phyloP scores from a whole-genome alignment of 2,797 vertebrate species.

The Gouania willdenowi region DNA sequence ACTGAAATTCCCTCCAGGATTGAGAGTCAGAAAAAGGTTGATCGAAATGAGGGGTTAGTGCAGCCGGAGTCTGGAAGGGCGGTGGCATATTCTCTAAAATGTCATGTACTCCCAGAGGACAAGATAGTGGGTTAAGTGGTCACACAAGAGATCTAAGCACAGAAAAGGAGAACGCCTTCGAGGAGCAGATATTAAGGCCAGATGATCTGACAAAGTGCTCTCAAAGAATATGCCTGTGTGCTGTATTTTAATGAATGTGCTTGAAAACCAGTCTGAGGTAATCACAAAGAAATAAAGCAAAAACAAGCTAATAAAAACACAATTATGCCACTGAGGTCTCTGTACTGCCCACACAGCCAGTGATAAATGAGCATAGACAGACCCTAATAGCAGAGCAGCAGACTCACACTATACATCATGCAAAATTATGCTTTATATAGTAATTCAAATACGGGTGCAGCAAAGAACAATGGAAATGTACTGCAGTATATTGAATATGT shows the following conservation, averaged over 20 bases:
- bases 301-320: no score
- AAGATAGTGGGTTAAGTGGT: conserved; percentile 27
- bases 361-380: not conserved
- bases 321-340: no score
- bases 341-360: not conserved
- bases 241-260: no score
- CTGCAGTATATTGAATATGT: no score
- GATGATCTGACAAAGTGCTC: not conserved
- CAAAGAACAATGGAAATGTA: no score
- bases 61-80: conserved; percentile 4
- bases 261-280: no score
- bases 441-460: no score
- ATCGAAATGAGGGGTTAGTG: conserved; percentile 2
- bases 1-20: not conserved
- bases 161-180: conserved; percentile 8
- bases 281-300: no score
- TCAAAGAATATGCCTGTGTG: not conserved
- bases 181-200: conserved; percentile 31
- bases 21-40: not conserved
- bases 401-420: not conserved
- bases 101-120: conserved; percentile 20
- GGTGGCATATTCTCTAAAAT: conserved; percentile 15
- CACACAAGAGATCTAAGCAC: conserved; percentile 4
- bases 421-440: no score
- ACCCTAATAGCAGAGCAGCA: not conserved